Percentiles rank a stretch among this genome's conserved stretches.
phyloP scores from a whole-genome alignment of 1,140 invertebrate genomes.

The Conus ventricosus region DNA sequence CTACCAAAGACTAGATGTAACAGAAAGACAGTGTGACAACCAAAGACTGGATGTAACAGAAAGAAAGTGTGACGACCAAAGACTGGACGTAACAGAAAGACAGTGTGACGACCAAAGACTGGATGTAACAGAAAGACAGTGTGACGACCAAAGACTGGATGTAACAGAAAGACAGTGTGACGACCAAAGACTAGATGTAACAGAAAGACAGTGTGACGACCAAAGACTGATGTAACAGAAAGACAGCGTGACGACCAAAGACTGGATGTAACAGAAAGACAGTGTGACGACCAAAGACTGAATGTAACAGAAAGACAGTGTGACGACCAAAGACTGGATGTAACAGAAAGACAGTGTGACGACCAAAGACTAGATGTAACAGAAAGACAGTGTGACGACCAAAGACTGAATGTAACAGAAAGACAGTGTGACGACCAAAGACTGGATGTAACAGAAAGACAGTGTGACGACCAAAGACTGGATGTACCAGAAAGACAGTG shows the following conservation, averaged over 20 bases:
- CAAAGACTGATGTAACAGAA: background rate
- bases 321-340: background rate
- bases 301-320: background rate
- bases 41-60: too few relatives aligned
- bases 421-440: too few relatives aligned
- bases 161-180: background rate
- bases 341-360: too few relatives aligned
- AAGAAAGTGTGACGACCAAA: too few relatives aligned
- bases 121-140: too few relatives aligned
- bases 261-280: background rate
- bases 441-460: background rate
- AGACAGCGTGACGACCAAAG: too few relatives aligned
- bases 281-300: slow-evolving; percentile 20
- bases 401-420: too few relatives aligned
- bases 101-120: background rate
- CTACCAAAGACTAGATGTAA: background rate
- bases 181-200: slow-evolving; percentile 22
- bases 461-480: background rate
- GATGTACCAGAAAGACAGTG: too few relatives aligned
- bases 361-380: background rate
- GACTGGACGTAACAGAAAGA: background rate
- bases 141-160: too few relatives aligned
- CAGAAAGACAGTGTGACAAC: background rate
- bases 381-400: background rate
- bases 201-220: background rate